Evolutionary conservation across 2,797 vertebrate species (phyloP), one percentile per base, ranked within the genome.

Genomic region (Dendrocincla fuliginosa): DNA sequence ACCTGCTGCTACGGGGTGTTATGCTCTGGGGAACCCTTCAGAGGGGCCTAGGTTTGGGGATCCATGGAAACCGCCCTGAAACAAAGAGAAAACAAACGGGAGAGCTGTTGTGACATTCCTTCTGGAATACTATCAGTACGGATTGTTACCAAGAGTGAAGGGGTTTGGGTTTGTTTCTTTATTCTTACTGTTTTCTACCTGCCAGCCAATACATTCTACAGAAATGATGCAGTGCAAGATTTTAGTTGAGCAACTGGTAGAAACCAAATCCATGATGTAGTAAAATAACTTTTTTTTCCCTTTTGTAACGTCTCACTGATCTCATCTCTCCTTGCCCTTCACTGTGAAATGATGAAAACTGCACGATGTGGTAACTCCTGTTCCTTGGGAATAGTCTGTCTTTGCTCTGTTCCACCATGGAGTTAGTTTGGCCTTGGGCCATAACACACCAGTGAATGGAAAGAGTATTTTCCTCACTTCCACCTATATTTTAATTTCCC

Each of bases 31-130:
- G 85, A 96, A 14, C 60, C 83, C 92, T 95, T 84, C 79, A 71
- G 61, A 79, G 85, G 76, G 90, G 94, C 95, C 89, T 94, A 92
- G 76, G 49, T 95, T 94, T 94, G 90, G 55, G 76, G 37, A 95
- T 96, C 95, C 93, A 96, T 95, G 94, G 96, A 96, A 97, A 96
- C 94, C 57, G 3, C 57, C 84, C 89, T 96, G 90, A 97, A 97
- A 96, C 95, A 96, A 92, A 96, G 64, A 87, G 92, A 96, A 97
- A 97, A 97, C 94, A 97, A 93, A 96, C 0, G 5, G 47, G 69
- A 92, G 89, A 88, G 90, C 41, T 82, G 69, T 92, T 96, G 93
- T 95, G 95, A 96, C 91, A 91, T 81, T 88, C 9, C 71, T 84
- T 71, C 91, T 97, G 93, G 93, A 92, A 83, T 84, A 85, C 81